These are phyloP conservation scores for Clarias fuscus DNA, from an alignment of 2,797 vertebrate genomes.

Conservation along the genomic window DNA sequence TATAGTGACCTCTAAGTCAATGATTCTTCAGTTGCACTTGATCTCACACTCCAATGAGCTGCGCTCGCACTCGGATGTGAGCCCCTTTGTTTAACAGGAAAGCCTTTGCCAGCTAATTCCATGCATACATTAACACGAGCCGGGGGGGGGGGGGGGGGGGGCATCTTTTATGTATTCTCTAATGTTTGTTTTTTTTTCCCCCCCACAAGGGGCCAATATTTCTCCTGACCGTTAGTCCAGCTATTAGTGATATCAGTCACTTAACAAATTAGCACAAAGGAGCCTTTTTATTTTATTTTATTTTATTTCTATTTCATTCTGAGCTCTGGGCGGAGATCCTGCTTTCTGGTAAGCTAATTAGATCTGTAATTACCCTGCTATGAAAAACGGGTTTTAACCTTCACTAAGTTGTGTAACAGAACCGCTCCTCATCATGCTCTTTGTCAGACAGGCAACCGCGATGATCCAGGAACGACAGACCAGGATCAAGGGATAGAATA, in stretches of 20 bases:
- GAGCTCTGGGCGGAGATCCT: conserved; percentile 47
- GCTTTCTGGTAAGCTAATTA: conserved; percentile 56
- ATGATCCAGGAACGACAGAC: background rate
- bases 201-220: background rate
- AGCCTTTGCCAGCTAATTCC: conserved; percentile 51
- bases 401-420: conserved; percentile 30
- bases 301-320: conserved; percentile 46
- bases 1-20: background rate
- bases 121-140: conserved; percentile 23
- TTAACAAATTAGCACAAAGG: conserved; percentile 49
- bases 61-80: conserved; percentile 39
- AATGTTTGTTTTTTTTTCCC: background rate
- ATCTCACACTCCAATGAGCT: conserved; percentile 28
- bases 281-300: conserved; percentile 18
- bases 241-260: conserved; percentile 51
- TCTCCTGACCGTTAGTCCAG: conserved; percentile 51
- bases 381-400: conserved; percentile 43
- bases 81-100: conserved; percentile 48
- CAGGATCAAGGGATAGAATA: background rate
- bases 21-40: conserved; percentile 30
- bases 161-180: background rate
- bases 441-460: background rate
- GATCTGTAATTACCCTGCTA: conserved; percentile 48
- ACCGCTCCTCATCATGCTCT: background rate
- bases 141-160: too few species aligned